Evolutionary conservation across 2,113 vertebrate genomes (phyloP).

Genomic region (Caretta caretta): DNA sequence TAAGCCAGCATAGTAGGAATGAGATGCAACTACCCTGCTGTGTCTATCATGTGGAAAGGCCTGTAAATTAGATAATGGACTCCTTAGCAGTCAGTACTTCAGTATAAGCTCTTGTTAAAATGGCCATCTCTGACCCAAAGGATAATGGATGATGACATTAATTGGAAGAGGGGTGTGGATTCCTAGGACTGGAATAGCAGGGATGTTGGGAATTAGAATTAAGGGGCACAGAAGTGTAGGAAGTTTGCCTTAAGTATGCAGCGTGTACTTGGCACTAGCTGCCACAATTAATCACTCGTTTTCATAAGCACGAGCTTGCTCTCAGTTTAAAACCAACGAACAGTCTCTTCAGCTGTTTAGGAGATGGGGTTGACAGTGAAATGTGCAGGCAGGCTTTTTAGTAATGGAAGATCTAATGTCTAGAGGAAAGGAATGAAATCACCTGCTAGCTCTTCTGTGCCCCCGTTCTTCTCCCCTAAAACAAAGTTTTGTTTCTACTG

Average conservation of each 20-base stretch:
- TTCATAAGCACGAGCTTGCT: rapidly evolving
- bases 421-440: neutral
- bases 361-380: rapidly evolving
- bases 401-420: rapidly evolving
- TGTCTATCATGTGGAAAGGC: neutral
- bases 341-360: neutral
- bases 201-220: neutral
- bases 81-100: rapidly evolving
- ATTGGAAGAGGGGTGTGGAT: rapidly evolving
- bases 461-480: neutral
- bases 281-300: neutral
- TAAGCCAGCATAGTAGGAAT: neutral
- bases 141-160: rapidly evolving
- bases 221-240: neutral
- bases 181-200: rapidly evolving
- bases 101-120: neutral
- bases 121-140: rapidly evolving
- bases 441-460: neutral
- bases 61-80: too few species aligned
- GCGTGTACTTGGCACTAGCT: neutral
- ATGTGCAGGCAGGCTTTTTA: rapidly evolving
- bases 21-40: neutral
- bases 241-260: neutral
- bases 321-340: neutral
- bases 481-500: neutral